Percentiles rank a stretch among this genome's conserved stretches.
phyloP scores from a whole-genome alignment of 2,797 vertebrate species.

The Oceanodroma leucorhoa region DNA sequence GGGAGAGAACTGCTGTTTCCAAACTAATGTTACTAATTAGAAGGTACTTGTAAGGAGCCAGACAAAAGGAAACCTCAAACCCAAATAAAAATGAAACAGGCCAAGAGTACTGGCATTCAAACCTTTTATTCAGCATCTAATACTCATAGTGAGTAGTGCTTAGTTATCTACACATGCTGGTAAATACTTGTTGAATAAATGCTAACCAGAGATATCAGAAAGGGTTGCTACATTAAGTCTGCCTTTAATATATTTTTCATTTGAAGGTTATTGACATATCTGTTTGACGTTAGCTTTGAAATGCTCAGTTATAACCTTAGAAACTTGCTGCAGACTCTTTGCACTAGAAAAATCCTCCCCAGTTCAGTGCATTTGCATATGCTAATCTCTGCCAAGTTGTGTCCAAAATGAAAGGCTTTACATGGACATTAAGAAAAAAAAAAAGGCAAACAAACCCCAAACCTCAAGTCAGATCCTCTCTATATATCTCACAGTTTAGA shows the following conservation, averaged over 20 bases:
- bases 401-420: constrained; percentile 50
- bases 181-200: background rate
- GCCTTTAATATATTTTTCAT: constrained; percentile 12
- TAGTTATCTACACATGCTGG: background rate
- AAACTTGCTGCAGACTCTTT: background rate
- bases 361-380: background rate
- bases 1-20: constrained; percentile 15
- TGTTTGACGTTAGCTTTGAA: background rate
- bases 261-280: background rate
- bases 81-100: background rate
- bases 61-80: constrained; percentile 32
- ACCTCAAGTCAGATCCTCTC: constrained; percentile 48
- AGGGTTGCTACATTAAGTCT: background rate
- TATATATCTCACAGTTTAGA: constrained; percentile 68
- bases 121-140: background rate
- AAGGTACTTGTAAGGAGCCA: constrained; percentile 35
- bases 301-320: constrained; percentile 13
- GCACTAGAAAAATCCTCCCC: background rate
- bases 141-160: background rate
- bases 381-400: constrained; percentile 47
- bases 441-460: background rate
- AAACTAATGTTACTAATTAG: background rate
- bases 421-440: background rate
- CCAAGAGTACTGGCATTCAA: background rate
- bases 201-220: background rate